A percentile compares a stretch with the other conserved stretches of the same genome.
Evolutionary conservation across 2,888 invertebrate species (phyloP).

Genomic region (Eupithecia subumbrata): DNA sequence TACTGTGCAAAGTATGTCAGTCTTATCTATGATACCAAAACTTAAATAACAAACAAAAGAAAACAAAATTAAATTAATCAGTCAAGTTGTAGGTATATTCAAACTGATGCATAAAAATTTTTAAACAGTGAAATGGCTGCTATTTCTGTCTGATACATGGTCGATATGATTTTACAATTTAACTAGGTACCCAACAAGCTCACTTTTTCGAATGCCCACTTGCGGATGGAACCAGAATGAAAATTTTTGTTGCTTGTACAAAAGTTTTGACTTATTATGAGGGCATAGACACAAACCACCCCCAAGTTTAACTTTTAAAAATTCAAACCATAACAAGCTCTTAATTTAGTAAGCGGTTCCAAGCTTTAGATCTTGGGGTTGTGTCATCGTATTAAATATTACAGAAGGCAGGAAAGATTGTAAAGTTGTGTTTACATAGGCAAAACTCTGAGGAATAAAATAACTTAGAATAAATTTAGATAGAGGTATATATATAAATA

Average conservation of each 20-base stretch:
- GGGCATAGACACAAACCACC: not conserved
- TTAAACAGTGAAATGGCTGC: too few species aligned
- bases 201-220: not conserved
- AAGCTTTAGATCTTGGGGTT: conserved; percentile 38
- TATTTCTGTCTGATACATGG: not conserved
- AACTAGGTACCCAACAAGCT: not conserved
- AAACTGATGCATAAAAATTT: too few species aligned
- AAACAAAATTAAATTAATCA: too few species aligned
- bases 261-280: not conserved
- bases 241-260: not conserved
- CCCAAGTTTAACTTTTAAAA: conserved; percentile 3
- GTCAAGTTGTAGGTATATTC: too few species aligned
- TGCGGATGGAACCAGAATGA: not conserved
- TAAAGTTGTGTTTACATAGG: conserved; percentile 8
- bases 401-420: conserved; percentile 42
- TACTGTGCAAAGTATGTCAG: too few species aligned
- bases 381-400: conserved; percentile 63
- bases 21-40: too few species aligned
- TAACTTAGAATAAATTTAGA: not conserved
- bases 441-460: not conserved
- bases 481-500: too few species aligned
- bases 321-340: conserved; percentile 17
- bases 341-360: conserved; percentile 37
- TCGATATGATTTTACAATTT: not conserved
- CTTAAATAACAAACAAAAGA: too few species aligned